Percentiles rank a stretch among this genome's conserved stretches.
Conservation (phyloP, 2,113 vertebrate genomes). For the Nestor notabilis region DNA sequence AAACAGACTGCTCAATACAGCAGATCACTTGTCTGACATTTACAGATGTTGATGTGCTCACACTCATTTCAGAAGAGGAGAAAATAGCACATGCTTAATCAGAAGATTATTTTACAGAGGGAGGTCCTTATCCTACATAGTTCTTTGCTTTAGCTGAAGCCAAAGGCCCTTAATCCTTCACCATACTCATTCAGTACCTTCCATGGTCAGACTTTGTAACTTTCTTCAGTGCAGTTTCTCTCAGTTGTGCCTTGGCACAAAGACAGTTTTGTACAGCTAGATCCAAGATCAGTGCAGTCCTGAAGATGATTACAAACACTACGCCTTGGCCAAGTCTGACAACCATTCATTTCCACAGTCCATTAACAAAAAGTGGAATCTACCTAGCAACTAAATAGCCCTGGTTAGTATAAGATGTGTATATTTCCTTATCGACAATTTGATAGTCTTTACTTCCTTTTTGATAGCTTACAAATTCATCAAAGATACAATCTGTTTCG, state of each 20-base stretch:
- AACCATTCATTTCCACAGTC: neutral
- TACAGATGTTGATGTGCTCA: constrained; percentile 27
- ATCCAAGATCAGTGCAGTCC: neutral
- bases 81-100: neutral
- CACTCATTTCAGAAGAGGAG: neutral
- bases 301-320: neutral
- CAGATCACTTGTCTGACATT: constrained; percentile 48
- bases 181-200: neutral
- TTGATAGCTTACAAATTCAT: neutral
- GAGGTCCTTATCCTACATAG: neutral
- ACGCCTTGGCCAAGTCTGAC: neutral
- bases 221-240: neutral
- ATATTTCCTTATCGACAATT: neutral
- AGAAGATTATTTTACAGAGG: constrained; percentile 27
- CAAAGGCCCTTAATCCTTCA: neutral
- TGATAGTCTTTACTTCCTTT: neutral
- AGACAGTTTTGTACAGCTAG: neutral
- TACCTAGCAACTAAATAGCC: neutral
- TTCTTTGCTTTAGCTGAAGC: neutral
- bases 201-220: neutral
- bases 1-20: neutral
- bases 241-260: neutral
- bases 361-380: constrained; percentile 1
- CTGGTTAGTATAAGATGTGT: neutral
- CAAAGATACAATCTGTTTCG: neutral